A percentile compares a stretch with the other conserved stretches of the same genome.
phyloP scores from a whole-genome alignment of 2,113 vertebrate genomes.

The Zootoca vivipara region DNA sequence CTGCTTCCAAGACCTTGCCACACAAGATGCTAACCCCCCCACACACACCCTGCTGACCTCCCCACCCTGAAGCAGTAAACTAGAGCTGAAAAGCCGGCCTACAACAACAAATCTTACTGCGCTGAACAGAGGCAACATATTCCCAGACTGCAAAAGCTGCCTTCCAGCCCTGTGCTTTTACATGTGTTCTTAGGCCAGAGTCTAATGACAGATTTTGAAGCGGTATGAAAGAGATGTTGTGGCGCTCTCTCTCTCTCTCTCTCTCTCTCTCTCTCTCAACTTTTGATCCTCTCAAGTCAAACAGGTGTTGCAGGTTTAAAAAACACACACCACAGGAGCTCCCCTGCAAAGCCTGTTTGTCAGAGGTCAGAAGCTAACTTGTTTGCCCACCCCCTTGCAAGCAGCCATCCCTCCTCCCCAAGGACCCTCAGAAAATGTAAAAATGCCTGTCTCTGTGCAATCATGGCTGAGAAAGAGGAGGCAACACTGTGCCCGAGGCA shows the following conservation, averaged over 20 bases:
- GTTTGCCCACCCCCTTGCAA: too few relatives aligned
- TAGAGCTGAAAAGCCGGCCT: not conserved
- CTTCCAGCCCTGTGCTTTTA: not conserved
- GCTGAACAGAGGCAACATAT: not conserved
- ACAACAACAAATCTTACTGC: not conserved
- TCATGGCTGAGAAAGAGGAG: too few relatives aligned
- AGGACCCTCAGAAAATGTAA: not conserved
- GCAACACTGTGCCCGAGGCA: not conserved
- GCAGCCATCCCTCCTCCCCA: too few relatives aligned
- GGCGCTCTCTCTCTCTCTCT: too few relatives aligned
- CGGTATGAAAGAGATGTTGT: not conserved
- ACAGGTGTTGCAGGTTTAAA: not conserved
- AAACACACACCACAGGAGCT: not conserved
- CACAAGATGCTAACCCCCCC: not conserved
- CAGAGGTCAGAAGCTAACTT: not conserved
- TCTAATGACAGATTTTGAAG: not conserved
- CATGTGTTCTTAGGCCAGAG: not conserved
- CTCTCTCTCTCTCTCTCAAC: too few relatives aligned
- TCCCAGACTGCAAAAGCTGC: not conserved
- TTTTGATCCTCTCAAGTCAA: not conserved
- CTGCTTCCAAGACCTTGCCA: not conserved
- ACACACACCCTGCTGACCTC: too few relatives aligned
- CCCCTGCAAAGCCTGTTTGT: not conserved
- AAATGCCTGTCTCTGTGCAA: not conserved
- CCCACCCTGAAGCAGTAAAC: not conserved